Percentiles rank a stretch among this genome's conserved stretches.
phyloP scores from a whole-genome alignment of 2,797 vertebrate species.

The Poecilia velifera region DNA sequence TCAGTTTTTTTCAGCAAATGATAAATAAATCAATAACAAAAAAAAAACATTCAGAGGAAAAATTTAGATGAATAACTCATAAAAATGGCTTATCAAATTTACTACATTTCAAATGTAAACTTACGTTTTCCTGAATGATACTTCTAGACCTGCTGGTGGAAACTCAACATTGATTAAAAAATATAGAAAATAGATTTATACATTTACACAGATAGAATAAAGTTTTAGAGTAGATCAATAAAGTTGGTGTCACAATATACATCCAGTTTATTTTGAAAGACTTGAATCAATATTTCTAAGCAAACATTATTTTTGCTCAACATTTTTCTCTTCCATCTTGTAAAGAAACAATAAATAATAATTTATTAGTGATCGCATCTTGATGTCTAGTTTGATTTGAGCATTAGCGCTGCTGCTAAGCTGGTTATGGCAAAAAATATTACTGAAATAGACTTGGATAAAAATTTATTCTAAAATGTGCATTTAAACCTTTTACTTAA shows the following conservation, averaged over 20 bases:
- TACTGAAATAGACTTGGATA: not conserved
- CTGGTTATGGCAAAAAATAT: not conserved
- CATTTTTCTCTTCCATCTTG: too few relatives aligned
- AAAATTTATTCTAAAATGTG: not conserved
- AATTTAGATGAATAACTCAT: not conserved
- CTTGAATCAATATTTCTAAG: too few relatives aligned
- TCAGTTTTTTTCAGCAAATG: constrained; percentile 38
- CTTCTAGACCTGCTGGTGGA: not conserved
- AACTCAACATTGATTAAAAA: not conserved
- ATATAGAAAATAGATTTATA: not conserved
- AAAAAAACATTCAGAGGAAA: not conserved
- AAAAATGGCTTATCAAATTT: not conserved
- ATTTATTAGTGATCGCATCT: not conserved
- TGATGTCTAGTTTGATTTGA: not conserved
- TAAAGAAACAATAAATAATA: not conserved
- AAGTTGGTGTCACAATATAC: not conserved
- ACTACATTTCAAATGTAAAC: not conserved
- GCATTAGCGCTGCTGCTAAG: not conserved
- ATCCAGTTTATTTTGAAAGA: not conserved
- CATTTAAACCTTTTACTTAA: not conserved
- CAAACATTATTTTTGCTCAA: not conserved
- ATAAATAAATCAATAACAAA: not conserved
- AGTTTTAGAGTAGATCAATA: not conserved
- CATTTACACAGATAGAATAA: not conserved
- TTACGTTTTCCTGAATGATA: not conserved